phyloP scores from a whole-genome alignment of 92 coral and sea anemone species.

The Isaurus tuberculatus region DNA sequence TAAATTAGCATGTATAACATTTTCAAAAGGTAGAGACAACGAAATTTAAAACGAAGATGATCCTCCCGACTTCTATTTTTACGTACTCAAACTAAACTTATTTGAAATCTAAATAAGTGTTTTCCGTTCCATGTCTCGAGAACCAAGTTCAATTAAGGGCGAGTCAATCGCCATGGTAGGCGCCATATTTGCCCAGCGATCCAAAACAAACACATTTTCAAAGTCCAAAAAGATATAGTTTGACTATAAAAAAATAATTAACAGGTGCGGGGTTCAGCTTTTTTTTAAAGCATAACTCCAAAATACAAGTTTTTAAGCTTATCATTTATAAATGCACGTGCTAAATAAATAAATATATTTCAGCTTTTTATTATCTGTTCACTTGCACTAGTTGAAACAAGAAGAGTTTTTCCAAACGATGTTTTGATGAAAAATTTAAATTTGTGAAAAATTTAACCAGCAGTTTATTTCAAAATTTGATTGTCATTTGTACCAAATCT shows the following conservation, averaged over 20 bases:
- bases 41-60: too few relatives aligned
- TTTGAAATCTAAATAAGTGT: too few relatives aligned
- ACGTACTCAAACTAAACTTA: too few relatives aligned
- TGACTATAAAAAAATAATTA: neutral
- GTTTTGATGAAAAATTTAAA: neutral
- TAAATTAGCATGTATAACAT: too few relatives aligned
- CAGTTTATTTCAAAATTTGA: neutral
- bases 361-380: neutral
- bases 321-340: constrained; percentile 8
- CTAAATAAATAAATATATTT: constrained; percentile 16
- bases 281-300: neutral
- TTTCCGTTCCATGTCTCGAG: too few relatives aligned
- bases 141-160: too few relatives aligned
- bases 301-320: neutral
- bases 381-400: constrained; percentile 26
- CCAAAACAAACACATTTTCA: neutral
- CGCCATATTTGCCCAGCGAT: too few relatives aligned
- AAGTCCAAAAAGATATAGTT: neutral
- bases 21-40: too few relatives aligned
- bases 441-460: neutral
- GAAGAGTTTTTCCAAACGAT: neutral
- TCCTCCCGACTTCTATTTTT: too few relatives aligned
- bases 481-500: neutral
- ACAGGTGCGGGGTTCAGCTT: neutral
- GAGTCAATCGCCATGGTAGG: too few relatives aligned